Evolutionary conservation across 1,140 invertebrate genomes (phyloP).

Genomic region (Lasioglossum baleicum): DNA sequence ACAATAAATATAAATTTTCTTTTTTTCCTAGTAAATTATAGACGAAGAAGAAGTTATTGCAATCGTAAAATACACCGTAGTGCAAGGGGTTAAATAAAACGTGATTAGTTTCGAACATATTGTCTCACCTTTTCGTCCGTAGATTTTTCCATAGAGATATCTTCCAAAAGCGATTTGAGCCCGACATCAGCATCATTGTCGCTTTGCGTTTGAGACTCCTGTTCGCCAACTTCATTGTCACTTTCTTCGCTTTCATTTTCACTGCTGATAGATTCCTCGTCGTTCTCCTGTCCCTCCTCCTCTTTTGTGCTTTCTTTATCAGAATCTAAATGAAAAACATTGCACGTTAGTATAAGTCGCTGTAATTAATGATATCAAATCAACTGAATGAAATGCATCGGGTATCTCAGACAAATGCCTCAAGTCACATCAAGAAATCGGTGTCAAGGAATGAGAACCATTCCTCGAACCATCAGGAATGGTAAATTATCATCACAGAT

Average conservation of each 20-base stretch:
- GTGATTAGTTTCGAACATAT: background rate
- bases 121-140: constrained; percentile 58
- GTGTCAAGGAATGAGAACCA: constrained; percentile 74
- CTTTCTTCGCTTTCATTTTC: constrained; percentile 73
- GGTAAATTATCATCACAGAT: constrained; percentile 52
- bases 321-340: constrained; percentile 59
- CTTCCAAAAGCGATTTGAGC: constrained; percentile 84
- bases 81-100: background rate
- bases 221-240: constrained; percentile 74
- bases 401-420: constrained; percentile 80
- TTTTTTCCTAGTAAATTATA: too few species aligned
- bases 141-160: constrained; percentile 75
- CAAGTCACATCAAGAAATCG: constrained; percentile 65
- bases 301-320: constrained; percentile 72
- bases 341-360: constrained; percentile 8
- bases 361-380: background rate
- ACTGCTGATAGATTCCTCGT: constrained; percentile 65
- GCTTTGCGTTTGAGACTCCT: constrained; percentile 78
- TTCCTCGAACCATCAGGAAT: constrained; percentile 41
- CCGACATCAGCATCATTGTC: constrained; percentile 81
- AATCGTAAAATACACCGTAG: too few species aligned
- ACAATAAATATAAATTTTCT: too few species aligned
- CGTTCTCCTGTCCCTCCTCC: constrained; percentile 72
- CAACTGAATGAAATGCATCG: background rate
- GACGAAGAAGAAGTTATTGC: too few species aligned